Evolutionary conservation across 2,888 invertebrate genomes (phyloP).

Genomic region (Melanotus villosus): DNA sequence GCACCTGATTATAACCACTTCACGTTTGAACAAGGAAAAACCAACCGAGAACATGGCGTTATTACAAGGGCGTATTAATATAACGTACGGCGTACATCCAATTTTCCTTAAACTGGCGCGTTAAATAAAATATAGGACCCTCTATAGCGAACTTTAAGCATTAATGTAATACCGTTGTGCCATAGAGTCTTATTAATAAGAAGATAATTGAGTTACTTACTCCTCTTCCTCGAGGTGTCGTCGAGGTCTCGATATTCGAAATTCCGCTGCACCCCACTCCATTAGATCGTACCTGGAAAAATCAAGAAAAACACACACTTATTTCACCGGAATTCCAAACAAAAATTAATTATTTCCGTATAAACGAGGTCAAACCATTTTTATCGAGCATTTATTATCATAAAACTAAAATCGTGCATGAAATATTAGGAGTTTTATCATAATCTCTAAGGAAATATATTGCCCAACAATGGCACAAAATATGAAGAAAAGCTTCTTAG

Average conservation of each 20-base stretch:
- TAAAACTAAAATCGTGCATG: constrained; percentile 14
- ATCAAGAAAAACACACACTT: neutral
- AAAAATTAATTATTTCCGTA: neutral
- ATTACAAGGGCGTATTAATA: constrained; percentile 22
- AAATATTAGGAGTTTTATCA: constrained; percentile 22
- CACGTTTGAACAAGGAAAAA: constrained; percentile 14
- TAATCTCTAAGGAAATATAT: constrained; percentile 11
- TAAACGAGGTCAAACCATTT: constrained; percentile 11
- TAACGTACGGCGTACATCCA: constrained; percentile 21
- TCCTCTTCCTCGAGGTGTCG: constrained; percentile 36
- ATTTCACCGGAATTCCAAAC: neutral
- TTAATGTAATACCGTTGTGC: constrained; percentile 27
- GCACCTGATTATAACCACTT: constrained; percentile 30
- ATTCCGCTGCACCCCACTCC: constrained; percentile 33
- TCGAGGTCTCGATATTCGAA: constrained; percentile 26
- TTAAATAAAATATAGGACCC: constrained; percentile 32
- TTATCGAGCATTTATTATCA: constrained; percentile 12
- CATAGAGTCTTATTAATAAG: constrained; percentile 32
- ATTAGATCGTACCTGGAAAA: constrained; percentile 31
- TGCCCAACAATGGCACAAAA: neutral
- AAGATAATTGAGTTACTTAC: constrained; percentile 41
- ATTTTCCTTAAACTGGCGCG: constrained; percentile 21
- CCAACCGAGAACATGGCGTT: constrained; percentile 1
- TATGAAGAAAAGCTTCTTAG: neutral
- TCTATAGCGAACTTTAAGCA: constrained; percentile 23